Percentiles rank a stretch among this genome's conserved stretches.
These are phyloP conservation scores for Perodicticus potto DNA, from an alignment of 2,797 vertebrate genomes.

Conservation along the genomic window DNA sequence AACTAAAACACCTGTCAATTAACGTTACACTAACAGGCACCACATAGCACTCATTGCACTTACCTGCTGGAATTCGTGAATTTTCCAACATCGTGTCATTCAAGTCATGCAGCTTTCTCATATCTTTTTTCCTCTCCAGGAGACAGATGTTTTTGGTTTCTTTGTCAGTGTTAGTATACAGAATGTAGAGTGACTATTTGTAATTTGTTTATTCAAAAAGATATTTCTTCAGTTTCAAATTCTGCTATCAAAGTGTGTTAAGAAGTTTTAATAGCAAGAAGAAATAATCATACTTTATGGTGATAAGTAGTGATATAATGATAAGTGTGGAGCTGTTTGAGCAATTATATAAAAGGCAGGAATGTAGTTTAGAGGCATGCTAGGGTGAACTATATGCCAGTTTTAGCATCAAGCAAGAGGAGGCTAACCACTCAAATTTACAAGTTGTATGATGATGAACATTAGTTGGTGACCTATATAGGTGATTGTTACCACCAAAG, in stretches of 20 bases:
- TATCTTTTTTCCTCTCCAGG: background rate
- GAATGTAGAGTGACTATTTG: background rate
- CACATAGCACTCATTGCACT: background rate
- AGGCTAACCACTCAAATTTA: background rate
- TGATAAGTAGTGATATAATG: background rate
- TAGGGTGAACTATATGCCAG: background rate
- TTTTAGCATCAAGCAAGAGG: constrained; percentile 20
- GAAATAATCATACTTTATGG: background rate
- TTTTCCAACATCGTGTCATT: background rate
- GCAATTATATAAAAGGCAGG: background rate
- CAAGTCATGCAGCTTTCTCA: background rate
- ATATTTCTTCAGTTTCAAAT: constrained; percentile 57
- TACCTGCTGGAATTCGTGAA: background rate
- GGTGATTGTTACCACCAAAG: background rate
- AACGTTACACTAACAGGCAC: background rate
- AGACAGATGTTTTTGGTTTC: constrained; percentile 22
- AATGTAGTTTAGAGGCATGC: constrained; percentile 1
- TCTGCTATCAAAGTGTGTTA: background rate
- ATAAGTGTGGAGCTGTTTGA: background rate
- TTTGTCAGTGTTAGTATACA: background rate
- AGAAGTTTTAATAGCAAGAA: constrained; percentile 42
- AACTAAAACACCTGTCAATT: background rate
- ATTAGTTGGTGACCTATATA: background rate
- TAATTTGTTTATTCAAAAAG: constrained; percentile 11
- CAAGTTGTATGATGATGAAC: background rate